Conservation (phyloP, 2,888 invertebrate genomes). For the Fragum sueziense region DNA sequence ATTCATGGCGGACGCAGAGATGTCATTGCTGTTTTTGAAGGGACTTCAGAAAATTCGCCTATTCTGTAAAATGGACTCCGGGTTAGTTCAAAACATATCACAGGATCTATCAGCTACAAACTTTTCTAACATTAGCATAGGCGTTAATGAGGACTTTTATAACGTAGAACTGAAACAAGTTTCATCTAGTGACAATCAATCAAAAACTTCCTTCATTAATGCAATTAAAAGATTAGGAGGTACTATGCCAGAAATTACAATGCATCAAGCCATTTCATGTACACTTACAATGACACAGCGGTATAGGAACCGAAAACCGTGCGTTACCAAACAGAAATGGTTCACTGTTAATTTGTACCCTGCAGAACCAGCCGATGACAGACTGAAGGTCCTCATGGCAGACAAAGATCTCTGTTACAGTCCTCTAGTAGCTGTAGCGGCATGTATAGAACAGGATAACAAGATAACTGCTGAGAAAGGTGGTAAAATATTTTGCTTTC, state of each 20-base stretch:
- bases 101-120: neutral
- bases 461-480: neutral
- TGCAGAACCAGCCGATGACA: conserved; percentile 21
- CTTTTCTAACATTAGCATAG: neutral
- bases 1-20: conserved; percentile 71
- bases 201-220: neutral
- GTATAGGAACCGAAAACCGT: neutral
- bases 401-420: conserved; percentile 37
- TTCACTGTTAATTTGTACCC: conserved; percentile 27
- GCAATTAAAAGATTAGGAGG: neutral
- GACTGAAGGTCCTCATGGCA: conserved; percentile 4
- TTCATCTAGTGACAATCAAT: no score
- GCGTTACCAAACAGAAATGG: conserved; percentile 16
- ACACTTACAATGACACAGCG: neutral
- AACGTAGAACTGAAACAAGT: neutral
- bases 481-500: conserved; percentile 46
- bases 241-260: neutral
- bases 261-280: neutral
- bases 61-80: neutral
- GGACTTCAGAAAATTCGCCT: conserved; percentile 15
- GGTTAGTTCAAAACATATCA: no score
- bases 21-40: conserved; percentile 76
- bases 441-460: neutral
- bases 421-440: conserved; percentile 37
- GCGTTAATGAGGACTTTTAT: neutral